Conservation (phyloP, 2,797 vertebrate species). For the Podarcis siculus region DNA sequence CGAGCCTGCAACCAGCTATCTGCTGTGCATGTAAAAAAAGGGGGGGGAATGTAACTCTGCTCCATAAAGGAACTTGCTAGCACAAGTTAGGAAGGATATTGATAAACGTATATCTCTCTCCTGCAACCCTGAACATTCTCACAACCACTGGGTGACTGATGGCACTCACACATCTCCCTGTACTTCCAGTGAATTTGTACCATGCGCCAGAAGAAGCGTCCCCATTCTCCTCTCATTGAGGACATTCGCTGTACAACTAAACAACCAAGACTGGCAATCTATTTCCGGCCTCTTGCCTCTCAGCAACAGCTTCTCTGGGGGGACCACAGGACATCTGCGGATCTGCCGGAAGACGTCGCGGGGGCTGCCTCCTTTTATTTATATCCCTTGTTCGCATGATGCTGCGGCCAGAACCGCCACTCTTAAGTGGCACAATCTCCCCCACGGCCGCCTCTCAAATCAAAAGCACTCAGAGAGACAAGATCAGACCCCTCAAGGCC, state of each 20-base stretch:
- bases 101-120: too few species aligned
- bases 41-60: too few species aligned
- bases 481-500: background rate
- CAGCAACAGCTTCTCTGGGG: background rate
- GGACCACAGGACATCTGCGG: background rate
- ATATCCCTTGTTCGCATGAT: rapidly evolving
- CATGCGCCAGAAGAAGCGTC: too few species aligned
- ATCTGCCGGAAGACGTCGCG: background rate
- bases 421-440: background rate
- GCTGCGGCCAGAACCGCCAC: rapidly evolving
- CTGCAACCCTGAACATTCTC: too few species aligned
- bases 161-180: background rate
- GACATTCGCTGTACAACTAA: background rate
- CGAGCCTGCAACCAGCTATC: too few species aligned
- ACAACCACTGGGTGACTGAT: too few species aligned
- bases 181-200: too few species aligned
- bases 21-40: too few species aligned
- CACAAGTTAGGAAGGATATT: too few species aligned
- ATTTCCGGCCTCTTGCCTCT: background rate
- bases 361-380: background rate
- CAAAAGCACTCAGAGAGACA: background rate
- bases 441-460: background rate
- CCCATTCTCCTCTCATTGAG: too few species aligned
- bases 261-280: background rate
- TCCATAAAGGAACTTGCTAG: too few species aligned